Evolutionary conservation across 2,888 invertebrate genomes (phyloP), one percentile per base, ranked within the genome.

Genomic region (Carabus problematicus): DNA sequence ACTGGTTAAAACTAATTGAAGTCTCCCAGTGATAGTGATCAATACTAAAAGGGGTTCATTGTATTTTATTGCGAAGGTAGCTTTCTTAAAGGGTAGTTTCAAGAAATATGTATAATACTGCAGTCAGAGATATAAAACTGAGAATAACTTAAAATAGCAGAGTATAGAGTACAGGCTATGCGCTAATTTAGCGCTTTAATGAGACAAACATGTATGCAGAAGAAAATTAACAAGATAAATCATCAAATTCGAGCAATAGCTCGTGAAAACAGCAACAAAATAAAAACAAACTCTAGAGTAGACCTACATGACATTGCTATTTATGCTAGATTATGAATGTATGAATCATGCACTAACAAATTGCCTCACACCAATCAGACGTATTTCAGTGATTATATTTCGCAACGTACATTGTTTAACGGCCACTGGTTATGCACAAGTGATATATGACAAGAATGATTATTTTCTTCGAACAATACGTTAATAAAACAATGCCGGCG

Each of bases 401-500:
- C 59, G 66, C 66, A 66, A 66, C 45, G 39, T n/a, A 40, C 12
- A 45, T 45, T 63, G 16, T 9, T 42, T 52, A 14, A 63, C 18
- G 12, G 29, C 19, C 56, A 39, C 19, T 29, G 29, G 29, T 29
- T 6, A 29, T 29, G 29, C 29, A 11, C 19, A 16, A 40, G 9
- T 14, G 16, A 16, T n/a, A 59, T 41, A 59, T 18, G 59, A 58
- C 54, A 66, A 40, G 29, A 60, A 67, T 67, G n/a, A 60, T 12
- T 3, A 40, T 40, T 67, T n/a, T 19, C 41, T 39, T n/a, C 59
- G 67, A 67, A 67, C 67, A 67, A 67, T 67, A 52, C 42, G 67
- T 54, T 67, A 41, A 60, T 60, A 66, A 66, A 66, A 66, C 66
- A 66, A 66, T 66, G 54, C 19, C 56, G 29, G 47, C 39, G 56